Conservation (phyloP, 2,888 invertebrate species). For the Phlogophora meticulosa region DNA sequence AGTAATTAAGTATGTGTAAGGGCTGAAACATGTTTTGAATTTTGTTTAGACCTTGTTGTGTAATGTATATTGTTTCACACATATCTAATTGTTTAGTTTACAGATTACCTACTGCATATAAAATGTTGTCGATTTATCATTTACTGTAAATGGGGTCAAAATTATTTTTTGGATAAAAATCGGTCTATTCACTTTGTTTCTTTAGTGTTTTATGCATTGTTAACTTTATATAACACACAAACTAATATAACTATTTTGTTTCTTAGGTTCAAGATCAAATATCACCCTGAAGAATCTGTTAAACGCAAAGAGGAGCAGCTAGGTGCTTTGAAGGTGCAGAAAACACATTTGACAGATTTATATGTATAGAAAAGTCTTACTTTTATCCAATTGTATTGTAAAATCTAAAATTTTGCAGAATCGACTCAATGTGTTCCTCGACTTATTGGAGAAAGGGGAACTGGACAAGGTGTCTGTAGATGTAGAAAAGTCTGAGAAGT, state of each 20-base stretch:
- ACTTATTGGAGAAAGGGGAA: conserved; percentile 94
- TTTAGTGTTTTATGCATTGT: conserved; percentile 49
- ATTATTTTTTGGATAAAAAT: conserved; percentile 48
- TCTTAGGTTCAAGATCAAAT: conserved; percentile 99
- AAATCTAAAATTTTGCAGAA: conserved; percentile 88
- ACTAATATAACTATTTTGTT: conserved; percentile 59
- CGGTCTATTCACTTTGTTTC: conserved; percentile 44
- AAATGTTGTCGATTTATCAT: conserved; percentile 17
- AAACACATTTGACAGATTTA: not conserved
- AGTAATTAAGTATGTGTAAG: conserved; percentile 24
- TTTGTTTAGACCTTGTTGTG: conserved; percentile 16
- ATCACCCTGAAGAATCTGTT: conserved; percentile 98
- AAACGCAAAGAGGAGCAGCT: conserved; percentile 97
- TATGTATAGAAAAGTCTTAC: not conserved
- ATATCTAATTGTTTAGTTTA: conserved; percentile 27
- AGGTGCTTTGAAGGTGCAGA: conserved; percentile 94
- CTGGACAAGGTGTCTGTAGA: conserved; percentile 96
- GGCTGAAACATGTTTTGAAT: conserved; percentile 11
- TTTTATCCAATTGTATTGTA: not conserved
- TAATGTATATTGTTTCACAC: conserved; percentile 12
- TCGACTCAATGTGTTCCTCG: conserved; percentile 97
- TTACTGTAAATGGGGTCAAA: conserved; percentile 18
- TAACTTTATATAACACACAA: conserved; percentile 18
- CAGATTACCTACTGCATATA: conserved; percentile 21
- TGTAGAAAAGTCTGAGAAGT: conserved; percentile 94